Conservation (phyloP, 2,797 vertebrate species). For the Eleutherodactylus coqui region DNA sequence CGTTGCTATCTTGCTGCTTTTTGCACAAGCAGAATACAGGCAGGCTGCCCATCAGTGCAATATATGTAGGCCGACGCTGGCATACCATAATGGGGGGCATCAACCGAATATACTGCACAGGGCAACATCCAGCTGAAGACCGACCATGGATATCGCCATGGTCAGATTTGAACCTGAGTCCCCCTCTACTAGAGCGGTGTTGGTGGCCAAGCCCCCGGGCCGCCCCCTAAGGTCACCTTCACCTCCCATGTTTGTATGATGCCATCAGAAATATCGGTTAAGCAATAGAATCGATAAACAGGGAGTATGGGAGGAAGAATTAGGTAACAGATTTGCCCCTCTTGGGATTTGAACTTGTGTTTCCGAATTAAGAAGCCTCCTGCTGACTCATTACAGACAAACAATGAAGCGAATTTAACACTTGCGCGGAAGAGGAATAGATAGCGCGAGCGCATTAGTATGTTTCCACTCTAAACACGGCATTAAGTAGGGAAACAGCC, state of each 20-base stretch:
- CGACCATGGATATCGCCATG: too few species aligned
- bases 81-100: too few species aligned
- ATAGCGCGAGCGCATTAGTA: neutral
- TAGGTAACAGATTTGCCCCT: slow-evolving; percentile 34
- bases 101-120: too few species aligned
- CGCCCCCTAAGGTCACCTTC: neutral
- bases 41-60: too few species aligned
- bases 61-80: too few species aligned
- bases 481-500: slow-evolving; percentile 29
- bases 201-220: too few species aligned
- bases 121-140: too few species aligned
- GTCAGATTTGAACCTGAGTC: too few species aligned
- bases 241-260: neutral
- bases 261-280: neutral
- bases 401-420: slow-evolving; percentile 23
- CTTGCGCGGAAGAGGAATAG: slow-evolving; percentile 16
- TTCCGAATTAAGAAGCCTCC: slow-evolving; percentile 14
- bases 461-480: slow-evolving; percentile 34
- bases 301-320: neutral
- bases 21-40: too few species aligned
- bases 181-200: too few species aligned
- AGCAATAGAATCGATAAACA: neutral
- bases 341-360: slow-evolving; percentile 23
- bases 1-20: too few species aligned
- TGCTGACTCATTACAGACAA: slow-evolving; percentile 30